Base-by-base conservation (phyloP, 2,888 invertebrate species). In the Tyria jacobaeae region DNA sequence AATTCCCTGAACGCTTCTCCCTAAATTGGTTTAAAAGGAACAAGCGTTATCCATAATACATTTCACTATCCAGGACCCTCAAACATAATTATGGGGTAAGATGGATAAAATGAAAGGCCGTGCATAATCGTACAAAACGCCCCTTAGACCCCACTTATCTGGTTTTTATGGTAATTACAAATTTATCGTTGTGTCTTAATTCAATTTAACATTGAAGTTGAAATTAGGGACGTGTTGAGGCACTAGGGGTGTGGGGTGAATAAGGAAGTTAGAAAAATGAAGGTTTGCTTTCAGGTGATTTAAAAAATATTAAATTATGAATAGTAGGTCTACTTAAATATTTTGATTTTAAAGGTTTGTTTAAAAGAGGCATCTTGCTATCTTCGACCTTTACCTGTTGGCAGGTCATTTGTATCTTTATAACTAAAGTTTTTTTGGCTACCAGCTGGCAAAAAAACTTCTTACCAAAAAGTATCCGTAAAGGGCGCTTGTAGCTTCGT, bases 111-210 rank as follows among this genome's bases (percentile, higher is more conserved):
- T 86, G 84, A 85, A 85, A 82, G 83, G 80, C 75, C 82, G 55
- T 64, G 75, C 63, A 75, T 77, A 76, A 76, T 77, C 71, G 73
- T 70, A 66, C 66, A 66, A 75, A 73, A 75, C 78, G 74, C 79
- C 81, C 73, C 72, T 64, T 49, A 57, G 57, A 41, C 24, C 39
- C 51, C 76, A 70, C 73, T 76, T 71, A 73, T 76, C 67, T 88
- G 82, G 86, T 91, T 90, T 91, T 91, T 91, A 91, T 90, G 90
- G 84, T 91, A 90, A 92, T 92, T 88, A 87, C 86, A 81, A 80
- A 89, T 90, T 91, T 89, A 89, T 89, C 78, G 78, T 78, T 88
- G 81, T 83, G 82, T 85, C 83, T 88, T 90, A 90, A 91, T 91
- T 91, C 88, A 90, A 89, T 89, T 89, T 84, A 76, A 83, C 79